phyloP scores from a whole-genome alignment of 2,113 vertebrate genomes.

The Halcyon malimbica region DNA sequence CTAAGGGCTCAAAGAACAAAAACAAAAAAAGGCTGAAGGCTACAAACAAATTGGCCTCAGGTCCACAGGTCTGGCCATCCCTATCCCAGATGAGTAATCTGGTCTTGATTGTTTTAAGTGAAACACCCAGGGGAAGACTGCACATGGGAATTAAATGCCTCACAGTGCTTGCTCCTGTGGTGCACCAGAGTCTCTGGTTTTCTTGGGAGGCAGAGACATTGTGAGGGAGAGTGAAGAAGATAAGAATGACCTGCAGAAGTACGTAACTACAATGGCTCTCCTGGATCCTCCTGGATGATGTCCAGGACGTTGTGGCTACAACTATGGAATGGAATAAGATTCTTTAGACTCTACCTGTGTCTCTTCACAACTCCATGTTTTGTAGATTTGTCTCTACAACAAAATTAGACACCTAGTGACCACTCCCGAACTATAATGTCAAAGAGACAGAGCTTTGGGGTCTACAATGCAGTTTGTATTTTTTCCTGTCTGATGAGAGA shows the following conservation, averaged over 20 bases:
- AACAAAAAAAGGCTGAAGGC: not conserved
- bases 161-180: not conserved
- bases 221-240: not conserved
- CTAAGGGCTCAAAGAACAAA: not conserved
- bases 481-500: not conserved
- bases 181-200: not conserved
- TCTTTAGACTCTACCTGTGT: not conserved
- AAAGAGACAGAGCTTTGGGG: not conserved
- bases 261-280: not conserved
- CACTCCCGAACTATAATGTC: not conserved
- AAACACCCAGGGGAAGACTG: not conserved
- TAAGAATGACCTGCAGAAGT: not conserved
- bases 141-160: not conserved
- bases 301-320: not conserved
- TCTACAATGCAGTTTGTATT: not conserved
- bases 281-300: too few species aligned
- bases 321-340: not conserved
- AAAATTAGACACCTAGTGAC: not conserved
- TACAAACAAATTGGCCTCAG: not conserved
- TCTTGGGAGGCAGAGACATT: not conserved
- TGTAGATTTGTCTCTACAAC: not conserved
- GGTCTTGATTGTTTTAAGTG: not conserved
- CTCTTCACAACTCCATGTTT: not conserved
- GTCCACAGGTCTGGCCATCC: not conserved
- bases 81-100: not conserved